phyloP scores from a whole-genome alignment of 2,113 vertebrate genomes.

The Coracopsis vasa region DNA sequence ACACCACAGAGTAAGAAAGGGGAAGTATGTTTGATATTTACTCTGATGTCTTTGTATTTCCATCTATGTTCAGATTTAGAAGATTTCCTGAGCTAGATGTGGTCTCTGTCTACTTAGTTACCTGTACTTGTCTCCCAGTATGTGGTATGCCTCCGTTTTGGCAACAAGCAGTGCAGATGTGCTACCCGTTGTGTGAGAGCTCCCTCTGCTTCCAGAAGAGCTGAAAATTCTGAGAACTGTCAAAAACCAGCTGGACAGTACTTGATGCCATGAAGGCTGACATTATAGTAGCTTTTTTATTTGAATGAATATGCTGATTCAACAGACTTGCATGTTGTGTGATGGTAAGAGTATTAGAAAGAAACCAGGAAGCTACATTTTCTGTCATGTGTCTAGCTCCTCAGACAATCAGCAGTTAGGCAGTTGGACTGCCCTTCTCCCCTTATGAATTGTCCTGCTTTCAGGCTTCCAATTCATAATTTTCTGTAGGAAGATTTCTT shows the following conservation, averaged over 20 bases:
- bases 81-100: not conserved
- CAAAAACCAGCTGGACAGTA: not conserved
- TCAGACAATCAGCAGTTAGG: not conserved
- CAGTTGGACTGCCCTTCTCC: not conserved
- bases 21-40: not conserved
- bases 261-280: not conserved
- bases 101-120: not conserved
- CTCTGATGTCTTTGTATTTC: not conserved
- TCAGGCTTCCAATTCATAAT: not conserved
- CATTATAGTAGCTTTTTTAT: not conserved
- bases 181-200: not conserved
- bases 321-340: rapidly evolving
- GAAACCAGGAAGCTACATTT: not conserved
- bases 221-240: not conserved
- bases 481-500: not conserved
- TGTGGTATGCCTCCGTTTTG: not conserved
- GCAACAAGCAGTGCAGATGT: not conserved
- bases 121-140: not conserved
- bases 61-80: not conserved
- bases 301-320: not conserved
- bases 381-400: not conserved
- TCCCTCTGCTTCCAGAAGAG: not conserved
- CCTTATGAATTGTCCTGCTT: not conserved
- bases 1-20: not conserved
- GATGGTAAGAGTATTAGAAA: not conserved